A percentile compares a stretch with the other conserved stretches of the same genome.
Evolutionary conservation across 2,888 invertebrate species (phyloP).

Genomic region (Acleris holmiana): DNA sequence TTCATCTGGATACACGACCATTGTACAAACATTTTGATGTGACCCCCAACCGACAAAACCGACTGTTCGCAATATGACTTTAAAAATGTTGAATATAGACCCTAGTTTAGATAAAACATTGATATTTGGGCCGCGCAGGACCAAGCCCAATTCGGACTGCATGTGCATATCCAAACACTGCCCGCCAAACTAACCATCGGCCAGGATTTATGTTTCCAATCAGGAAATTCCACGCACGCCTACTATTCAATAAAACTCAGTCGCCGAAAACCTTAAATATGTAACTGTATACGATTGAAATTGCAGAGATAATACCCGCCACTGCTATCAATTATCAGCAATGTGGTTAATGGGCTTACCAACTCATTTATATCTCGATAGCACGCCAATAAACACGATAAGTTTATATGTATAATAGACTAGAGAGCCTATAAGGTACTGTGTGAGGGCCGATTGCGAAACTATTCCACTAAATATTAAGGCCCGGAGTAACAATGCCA

Average conservation of each 20-base stretch:
- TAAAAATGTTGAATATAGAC: too few relatives aligned
- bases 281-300: not conserved
- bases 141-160: not conserved
- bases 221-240: constrained; percentile 4
- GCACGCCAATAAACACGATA: constrained; percentile 30
- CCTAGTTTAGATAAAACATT: too few relatives aligned
- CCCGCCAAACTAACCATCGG: constrained; percentile 9
- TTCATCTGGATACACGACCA: too few relatives aligned
- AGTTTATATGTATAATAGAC: constrained; percentile 37
- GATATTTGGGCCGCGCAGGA: not conserved
- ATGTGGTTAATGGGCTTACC: constrained; percentile 36
- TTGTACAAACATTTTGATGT: too few relatives aligned
- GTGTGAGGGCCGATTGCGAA: constrained; percentile 60
- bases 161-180: constrained; percentile 2
- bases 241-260: constrained; percentile 6
- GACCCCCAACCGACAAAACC: too few relatives aligned
- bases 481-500: constrained; percentile 56
- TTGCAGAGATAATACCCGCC: constrained; percentile 19
- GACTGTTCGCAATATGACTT: too few relatives aligned
- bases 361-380: constrained; percentile 37
- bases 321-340: constrained; percentile 33
- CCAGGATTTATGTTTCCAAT: constrained; percentile 19
- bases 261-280: not conserved
- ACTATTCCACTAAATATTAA: constrained; percentile 72
- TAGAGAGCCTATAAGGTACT: constrained; percentile 48